phyloP scores from a whole-genome alignment of 2,888 invertebrate species.

The Cheilosia vulpina region DNA sequence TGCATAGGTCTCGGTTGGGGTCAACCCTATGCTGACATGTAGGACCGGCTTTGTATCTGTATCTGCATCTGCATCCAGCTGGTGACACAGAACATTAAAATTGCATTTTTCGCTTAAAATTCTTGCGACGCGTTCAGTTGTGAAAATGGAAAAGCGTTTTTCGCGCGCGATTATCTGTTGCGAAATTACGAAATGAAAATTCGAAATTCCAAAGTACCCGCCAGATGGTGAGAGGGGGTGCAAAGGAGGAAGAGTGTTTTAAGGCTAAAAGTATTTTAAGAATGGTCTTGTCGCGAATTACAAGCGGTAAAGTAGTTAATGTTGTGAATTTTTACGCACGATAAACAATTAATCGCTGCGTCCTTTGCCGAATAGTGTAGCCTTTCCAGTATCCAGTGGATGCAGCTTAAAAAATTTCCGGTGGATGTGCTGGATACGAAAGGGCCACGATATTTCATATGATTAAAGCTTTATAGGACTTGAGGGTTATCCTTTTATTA shows the following conservation, averaged over 20 bases:
- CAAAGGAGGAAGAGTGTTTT: not conserved
- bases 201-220: conserved; percentile 1
- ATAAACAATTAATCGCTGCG: not conserved
- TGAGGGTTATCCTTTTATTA: too few relatives aligned
- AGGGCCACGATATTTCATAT: too few relatives aligned
- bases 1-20: not conserved
- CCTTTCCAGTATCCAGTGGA: too few relatives aligned
- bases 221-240: not conserved
- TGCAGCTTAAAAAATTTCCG: too few relatives aligned
- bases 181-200: conserved; percentile 42
- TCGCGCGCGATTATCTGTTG: conserved; percentile 37
- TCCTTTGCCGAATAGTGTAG: too few relatives aligned
- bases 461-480: too few relatives aligned
- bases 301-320: not conserved
- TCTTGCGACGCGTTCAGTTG: conserved; percentile 48
- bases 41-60: too few relatives aligned
- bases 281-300: not conserved
- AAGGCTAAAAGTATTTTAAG: conserved; percentile 8
- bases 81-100: conserved; percentile 66
- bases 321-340: not conserved
- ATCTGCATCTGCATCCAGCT: too few relatives aligned
- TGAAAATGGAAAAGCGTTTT: conserved; percentile 51
- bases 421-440: too few relatives aligned
- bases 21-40: conserved; percentile 3
- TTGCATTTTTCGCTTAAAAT: conserved; percentile 65